Evolutionary conservation across 2,797 vertebrate genomes (phyloP).

Genomic region (Tokudaia muenninki): DNA sequence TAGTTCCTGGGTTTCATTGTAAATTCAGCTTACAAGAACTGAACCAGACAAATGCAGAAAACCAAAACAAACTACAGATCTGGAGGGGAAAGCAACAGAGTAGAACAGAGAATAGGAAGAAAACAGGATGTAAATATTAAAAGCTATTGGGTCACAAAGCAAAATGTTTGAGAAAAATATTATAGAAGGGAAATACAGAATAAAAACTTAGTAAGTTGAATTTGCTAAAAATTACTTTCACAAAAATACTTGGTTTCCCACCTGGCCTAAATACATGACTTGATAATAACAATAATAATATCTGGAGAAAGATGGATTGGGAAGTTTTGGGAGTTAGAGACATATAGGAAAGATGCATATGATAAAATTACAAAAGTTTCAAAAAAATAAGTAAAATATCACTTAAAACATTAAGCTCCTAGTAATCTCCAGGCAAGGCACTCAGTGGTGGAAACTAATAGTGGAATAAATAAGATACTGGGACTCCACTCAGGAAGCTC

Average conservation of each 20-base stretch:
- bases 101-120: neutral
- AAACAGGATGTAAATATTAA: neutral
- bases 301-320: neutral
- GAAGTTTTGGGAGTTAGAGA: neutral
- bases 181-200: neutral
- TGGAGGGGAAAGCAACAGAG: neutral
- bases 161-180: neutral
- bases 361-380: neutral
- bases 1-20: slow-evolving; percentile 21
- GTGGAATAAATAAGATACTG: neutral
- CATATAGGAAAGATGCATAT: neutral
- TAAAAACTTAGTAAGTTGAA: neutral
- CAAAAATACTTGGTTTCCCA: neutral
- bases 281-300: too few species aligned
- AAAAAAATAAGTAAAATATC: neutral
- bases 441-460: neutral
- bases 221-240: neutral
- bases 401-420: neutral
- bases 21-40: neutral
- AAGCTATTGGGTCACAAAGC: neutral
- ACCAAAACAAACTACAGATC: slow-evolving; percentile 34
- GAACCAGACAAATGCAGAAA: neutral
- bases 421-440: neutral
- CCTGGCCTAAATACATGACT: neutral
- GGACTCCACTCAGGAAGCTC: neutral